phyloP scores from a whole-genome alignment of 2,888 invertebrate genomes.

The Zaprionus obscuricornis region DNA sequence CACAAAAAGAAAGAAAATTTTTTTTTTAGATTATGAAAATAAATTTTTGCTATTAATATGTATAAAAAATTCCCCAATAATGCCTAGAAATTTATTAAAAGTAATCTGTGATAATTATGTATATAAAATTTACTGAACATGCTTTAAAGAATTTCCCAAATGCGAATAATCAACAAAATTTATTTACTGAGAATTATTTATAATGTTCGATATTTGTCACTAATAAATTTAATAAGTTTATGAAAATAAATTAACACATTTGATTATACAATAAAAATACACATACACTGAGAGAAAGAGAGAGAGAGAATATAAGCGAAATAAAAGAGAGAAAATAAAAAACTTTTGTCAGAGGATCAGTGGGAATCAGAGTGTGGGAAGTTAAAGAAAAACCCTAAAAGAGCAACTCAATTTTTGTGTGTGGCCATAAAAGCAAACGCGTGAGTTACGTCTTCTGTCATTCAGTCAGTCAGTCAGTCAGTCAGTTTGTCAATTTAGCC shows the following conservation, averaged over 20 bases:
- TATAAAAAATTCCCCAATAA: too few species aligned
- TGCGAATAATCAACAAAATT: not conserved
- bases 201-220: not conserved
- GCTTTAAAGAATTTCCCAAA: not conserved
- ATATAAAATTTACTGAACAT: too few species aligned
- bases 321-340: not conserved
- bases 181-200: conserved; percentile 8
- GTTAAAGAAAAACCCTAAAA: conserved; percentile 56
- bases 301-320: not conserved
- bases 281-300: too few species aligned
- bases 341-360: conserved; percentile 47
- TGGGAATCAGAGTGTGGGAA: conserved; percentile 62
- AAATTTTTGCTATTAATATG: too few species aligned
- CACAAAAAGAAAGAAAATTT: too few species aligned
- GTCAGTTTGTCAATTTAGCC: conserved; percentile 21
- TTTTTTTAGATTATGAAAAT: too few species aligned
- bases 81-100: too few species aligned
- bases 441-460: conserved; percentile 58
- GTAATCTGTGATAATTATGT: too few species aligned
- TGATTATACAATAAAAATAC: conserved; percentile 48
- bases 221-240: not conserved
- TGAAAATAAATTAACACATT: conserved; percentile 12
- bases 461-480: conserved; percentile 29
- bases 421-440: conserved; percentile 72
- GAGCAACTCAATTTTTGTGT: conserved; percentile 53